phyloP scores from a whole-genome alignment of 1,140 invertebrate species.

The Pentalonia nigronervosa region DNA sequence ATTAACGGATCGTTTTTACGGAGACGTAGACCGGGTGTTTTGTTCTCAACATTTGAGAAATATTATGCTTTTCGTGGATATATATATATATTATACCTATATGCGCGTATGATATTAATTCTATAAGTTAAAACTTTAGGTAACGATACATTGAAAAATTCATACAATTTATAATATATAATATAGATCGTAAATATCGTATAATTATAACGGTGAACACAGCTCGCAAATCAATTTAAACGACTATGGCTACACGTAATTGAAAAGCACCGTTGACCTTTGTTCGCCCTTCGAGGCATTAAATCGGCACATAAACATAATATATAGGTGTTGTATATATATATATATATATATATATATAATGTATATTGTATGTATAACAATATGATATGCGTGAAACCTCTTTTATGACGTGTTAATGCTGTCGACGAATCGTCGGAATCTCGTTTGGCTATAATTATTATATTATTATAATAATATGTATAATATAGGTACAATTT shows the following conservation, averaged over 20 bases:
- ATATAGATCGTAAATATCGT: background rate
- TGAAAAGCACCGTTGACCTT: background rate
- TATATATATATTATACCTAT: too few species aligned
- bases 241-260: background rate
- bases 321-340: background rate
- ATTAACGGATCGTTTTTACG: background rate
- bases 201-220: background rate
- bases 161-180: background rate
- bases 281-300: background rate
- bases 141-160: background rate
- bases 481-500: background rate
- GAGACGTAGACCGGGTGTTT: background rate
- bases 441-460: background rate
- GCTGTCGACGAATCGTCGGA: background rate
- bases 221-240: conserved; percentile 11
- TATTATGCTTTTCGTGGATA: background rate
- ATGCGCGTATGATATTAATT: background rate
- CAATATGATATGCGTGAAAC: background rate
- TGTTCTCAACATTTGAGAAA: background rate
- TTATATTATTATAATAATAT: background rate
- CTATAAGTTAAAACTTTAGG: background rate
- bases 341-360: background rate
- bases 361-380: background rate
- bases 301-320: background rate
- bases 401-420: conserved; percentile 8